These are phyloP conservation scores for Laspeyria flexula DNA, from an alignment of 2,888 invertebrate genomes.

Conservation along the genomic window DNA sequence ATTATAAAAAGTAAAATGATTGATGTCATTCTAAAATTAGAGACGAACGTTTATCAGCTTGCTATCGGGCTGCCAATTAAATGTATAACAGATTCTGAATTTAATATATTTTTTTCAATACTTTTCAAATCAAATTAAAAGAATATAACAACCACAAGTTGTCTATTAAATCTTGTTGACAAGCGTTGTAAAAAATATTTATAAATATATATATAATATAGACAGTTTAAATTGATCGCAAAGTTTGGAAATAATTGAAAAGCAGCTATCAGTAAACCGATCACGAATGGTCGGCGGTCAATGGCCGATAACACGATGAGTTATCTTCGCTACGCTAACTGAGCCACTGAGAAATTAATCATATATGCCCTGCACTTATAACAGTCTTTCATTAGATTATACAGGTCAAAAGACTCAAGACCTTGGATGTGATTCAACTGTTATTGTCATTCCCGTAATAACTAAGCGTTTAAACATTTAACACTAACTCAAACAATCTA, in stretches of 20 bases:
- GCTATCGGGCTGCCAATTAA: slow-evolving; percentile 6
- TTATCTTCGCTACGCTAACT: slow-evolving; percentile 48
- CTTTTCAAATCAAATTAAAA: slow-evolving; percentile 11
- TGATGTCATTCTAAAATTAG: slow-evolving; percentile 5
- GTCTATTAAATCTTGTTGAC: neutral
- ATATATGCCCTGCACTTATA: slow-evolving; percentile 9
- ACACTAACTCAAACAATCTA: neutral
- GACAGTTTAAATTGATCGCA: neutral
- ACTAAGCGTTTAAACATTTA: neutral
- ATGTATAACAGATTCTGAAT: slow-evolving; percentile 12
- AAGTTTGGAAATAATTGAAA: slow-evolving; percentile 12
- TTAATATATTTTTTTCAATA: slow-evolving; percentile 20
- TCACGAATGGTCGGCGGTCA: slow-evolving; percentile 45
- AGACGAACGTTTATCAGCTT: slow-evolving; percentile 14
- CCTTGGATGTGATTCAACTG: slow-evolving; percentile 17
- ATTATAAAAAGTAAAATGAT: slow-evolving; percentile 5
- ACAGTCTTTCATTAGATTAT: slow-evolving; percentile 17
- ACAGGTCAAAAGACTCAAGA: slow-evolving; percentile 22
- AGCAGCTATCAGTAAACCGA: slow-evolving; percentile 31
- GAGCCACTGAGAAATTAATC: slow-evolving; percentile 23
- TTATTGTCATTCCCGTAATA: slow-evolving; percentile 3
- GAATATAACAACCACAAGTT: neutral
- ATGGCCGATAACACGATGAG: slow-evolving; percentile 51
- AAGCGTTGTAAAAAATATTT: slow-evolving; percentile 10
- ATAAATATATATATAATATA: slow-evolving; percentile 20